Percentiles rank a stretch among this genome's conserved stretches.
Evolutionary conservation across 2,797 vertebrate species (phyloP).

Genomic region (Botia almorhae): DNA sequence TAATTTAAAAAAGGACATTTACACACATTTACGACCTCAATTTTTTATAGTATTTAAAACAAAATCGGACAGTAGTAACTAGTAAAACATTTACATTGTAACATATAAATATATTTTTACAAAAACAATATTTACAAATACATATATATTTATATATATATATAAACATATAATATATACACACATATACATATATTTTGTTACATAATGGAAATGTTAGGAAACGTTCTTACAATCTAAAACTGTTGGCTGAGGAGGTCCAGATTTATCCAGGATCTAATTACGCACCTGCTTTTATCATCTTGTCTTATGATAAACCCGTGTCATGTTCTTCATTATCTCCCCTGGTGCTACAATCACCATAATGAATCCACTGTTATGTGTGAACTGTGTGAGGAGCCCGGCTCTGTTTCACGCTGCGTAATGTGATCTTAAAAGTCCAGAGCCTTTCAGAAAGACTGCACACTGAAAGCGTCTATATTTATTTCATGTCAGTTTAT

Average conservation of each 20-base stretch:
- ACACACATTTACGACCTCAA: no score
- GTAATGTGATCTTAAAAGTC: conserved; percentile 42
- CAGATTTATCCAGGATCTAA: conserved; percentile 30
- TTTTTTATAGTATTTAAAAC: no score
- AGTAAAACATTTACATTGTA: no score
- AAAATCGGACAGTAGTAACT: no score
- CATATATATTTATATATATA: no score
- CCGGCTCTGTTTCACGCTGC: conserved; percentile 17
- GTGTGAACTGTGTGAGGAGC: conserved; percentile 32
- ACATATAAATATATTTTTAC: no score
- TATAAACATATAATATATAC: no score
- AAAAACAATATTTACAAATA: no score
- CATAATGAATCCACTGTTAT: conserved; percentile 44
- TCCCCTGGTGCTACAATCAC: conserved; percentile 27
- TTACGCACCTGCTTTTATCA: conserved; percentile 41
- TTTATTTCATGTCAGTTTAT: conserved; percentile 47
- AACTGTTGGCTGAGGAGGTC: not conserved
- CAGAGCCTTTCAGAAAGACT: conserved; percentile 14
- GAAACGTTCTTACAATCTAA: no score
- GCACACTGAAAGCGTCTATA: conserved; percentile 42
- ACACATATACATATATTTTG: no score
- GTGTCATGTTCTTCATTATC: conserved; percentile 55
- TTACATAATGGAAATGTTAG: no score
- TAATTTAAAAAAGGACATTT: no score
- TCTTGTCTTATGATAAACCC: conserved; percentile 52